Evolutionary conservation across 2,797 vertebrate genomes (phyloP).

Genomic region (Phyllotis vaccarum): DNA sequence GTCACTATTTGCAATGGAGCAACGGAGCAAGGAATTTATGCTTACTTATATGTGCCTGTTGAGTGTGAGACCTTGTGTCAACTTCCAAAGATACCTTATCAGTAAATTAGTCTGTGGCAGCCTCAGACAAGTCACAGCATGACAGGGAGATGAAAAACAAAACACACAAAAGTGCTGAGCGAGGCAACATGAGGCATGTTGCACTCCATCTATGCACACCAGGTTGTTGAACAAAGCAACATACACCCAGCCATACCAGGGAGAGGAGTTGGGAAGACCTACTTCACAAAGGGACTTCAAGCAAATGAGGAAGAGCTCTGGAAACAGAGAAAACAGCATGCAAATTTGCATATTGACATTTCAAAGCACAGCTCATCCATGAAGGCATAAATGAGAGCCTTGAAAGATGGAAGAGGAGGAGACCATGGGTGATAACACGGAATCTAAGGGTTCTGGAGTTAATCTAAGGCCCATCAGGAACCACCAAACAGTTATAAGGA

Average conservation of each 20-base stretch:
- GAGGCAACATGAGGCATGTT: not conserved
- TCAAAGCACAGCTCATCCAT: not conserved
- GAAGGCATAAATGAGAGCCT: not conserved
- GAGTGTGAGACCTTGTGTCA: not conserved
- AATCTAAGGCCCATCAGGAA: not conserved
- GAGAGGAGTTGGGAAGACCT: not conserved
- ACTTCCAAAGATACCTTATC: not conserved
- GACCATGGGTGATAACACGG: not conserved
- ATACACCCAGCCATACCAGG: not conserved
- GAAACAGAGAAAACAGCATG: not conserved
- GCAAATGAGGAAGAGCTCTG: not conserved
- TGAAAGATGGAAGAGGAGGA: not conserved
- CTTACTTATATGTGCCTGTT: not conserved
- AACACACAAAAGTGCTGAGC: not conserved
- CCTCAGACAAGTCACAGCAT: slow-evolving; percentile 4
- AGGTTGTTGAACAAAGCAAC: not conserved
- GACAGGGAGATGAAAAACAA: not conserved
- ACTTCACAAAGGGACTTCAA: not conserved
- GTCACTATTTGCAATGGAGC: not conserved
- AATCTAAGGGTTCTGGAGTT: not conserved
- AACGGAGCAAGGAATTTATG: not conserved
- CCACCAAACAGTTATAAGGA: not conserved
- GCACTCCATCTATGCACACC: not conserved
- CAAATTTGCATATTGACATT: not conserved
- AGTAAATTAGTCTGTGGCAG: not conserved